Base-by-base conservation (phyloP, 35 echinoderm and acorn worm genomes). In the Strongylocentrotus purpuratus region DNA sequence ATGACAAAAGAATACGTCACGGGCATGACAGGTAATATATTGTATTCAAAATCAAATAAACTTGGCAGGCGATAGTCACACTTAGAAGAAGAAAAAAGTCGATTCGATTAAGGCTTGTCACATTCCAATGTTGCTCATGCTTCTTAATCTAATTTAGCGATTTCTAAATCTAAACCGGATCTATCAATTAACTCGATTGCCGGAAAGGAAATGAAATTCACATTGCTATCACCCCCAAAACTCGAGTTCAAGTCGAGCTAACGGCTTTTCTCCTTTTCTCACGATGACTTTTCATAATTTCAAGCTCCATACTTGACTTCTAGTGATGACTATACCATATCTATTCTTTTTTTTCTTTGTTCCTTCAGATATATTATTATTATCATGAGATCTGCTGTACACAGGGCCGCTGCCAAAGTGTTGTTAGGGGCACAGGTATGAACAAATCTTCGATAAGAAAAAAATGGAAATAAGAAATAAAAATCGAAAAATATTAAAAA, bases 171-270 rank as follows among this genome's bases (percentile, higher is more conserved):
- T 89, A 89, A 89, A 89, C 87, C 87, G 87, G 87, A 89, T 89
- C 87, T 89, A 89, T 89, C 87, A 89, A 89, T 89, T 89, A 89
- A 46, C 18, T 46, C 45, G 33, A 89, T 89, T 89, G 87, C 87
- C 87, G 87, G 87, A 89, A 18, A 89, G 87, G 87, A 89, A 89
- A 89, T 89, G 87, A 89, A 89, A 89, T 33, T 89, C 87, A 89
- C 32, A 89, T 86, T 89, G 32, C 45, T 46, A 45, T 46, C 45
- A 33, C 33, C 45, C 33, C 87, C 32, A 89, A 15, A 89, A 46
- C 33, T 89, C 87, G 25, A 31, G 87, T 89, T 89, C 87, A 41
- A 46, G 87, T 89, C 45, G 32, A 28, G 87, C 87, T 46, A 89
- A 33, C 20, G 65, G 65, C 65, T n/a, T 78, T 78, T 78, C 65